These are phyloP conservation scores for Scaptomyza hsui DNA, from an alignment of 1,140 invertebrate genomes.

Conservation along the genomic window DNA sequence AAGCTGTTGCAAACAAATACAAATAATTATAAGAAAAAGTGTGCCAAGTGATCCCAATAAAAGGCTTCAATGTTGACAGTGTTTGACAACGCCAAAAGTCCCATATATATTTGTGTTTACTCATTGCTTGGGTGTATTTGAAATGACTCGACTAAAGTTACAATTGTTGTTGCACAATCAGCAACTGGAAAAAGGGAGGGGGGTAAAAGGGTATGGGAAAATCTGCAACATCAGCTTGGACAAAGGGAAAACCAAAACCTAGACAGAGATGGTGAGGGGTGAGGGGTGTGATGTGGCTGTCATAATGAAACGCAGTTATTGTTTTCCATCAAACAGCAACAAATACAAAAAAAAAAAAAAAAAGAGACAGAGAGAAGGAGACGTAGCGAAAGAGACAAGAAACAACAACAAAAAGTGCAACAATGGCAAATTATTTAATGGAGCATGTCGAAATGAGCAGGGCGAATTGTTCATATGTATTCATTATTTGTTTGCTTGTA, in stretches of 20 bases:
- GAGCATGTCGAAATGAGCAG: conserved; percentile 70
- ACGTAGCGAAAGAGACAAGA: conserved; percentile 31
- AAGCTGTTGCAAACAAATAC: conserved; percentile 45
- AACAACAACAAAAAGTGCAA: conserved; percentile 49
- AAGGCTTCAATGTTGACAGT: conserved; percentile 4
- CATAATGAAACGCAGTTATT: conserved; percentile 48
- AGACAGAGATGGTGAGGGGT: not conserved
- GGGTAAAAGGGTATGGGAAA: conserved; percentile 27
- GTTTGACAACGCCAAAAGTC: conserved; percentile 3
- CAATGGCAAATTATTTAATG: conserved; percentile 79
- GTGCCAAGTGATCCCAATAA: conserved; percentile 9
- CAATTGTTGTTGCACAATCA: conserved; percentile 61
- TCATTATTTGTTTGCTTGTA: conserved; percentile 26
- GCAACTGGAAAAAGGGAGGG: conserved; percentile 18
- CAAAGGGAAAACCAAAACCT: conserved; percentile 4
- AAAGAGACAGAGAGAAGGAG: not conserved
- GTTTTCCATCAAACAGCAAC: conserved; percentile 52
- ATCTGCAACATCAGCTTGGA: conserved; percentile 46
- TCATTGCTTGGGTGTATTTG: conserved; percentile 47
- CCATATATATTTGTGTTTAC: conserved; percentile 5
- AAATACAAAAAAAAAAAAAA: conserved; percentile 52
- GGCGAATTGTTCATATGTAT: conserved; percentile 44
- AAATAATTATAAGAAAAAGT: conserved; percentile 17
- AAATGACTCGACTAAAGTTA: conserved; percentile 48
- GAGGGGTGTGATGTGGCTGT: conserved; percentile 8